Percentiles rank a stretch among this genome's conserved stretches.
These are phyloP conservation scores for Enteromius paludinosus DNA, from an alignment of 2,797 vertebrate genomes.

Conservation along the genomic window DNA sequence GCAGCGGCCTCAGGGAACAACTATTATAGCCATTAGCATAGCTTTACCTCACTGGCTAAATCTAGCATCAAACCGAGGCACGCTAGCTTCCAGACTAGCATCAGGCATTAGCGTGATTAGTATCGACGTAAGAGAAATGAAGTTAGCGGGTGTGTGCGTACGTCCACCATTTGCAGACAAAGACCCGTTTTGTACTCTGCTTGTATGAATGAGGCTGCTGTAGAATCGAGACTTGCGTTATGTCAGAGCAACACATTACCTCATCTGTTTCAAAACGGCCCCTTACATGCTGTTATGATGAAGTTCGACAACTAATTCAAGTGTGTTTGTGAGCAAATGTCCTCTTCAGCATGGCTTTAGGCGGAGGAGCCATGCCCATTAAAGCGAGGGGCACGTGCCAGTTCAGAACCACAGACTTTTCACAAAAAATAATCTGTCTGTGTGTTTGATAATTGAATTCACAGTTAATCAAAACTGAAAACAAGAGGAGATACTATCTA, in stretches of 20 bases:
- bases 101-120: slow-evolving; percentile 9
- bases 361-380: background rate
- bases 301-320: slow-evolving; percentile 36
- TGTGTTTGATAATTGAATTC: background rate
- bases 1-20: slow-evolving; percentile 21
- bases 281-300: slow-evolving; percentile 27
- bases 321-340: slow-evolving; percentile 21
- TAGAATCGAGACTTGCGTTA: slow-evolving; percentile 1
- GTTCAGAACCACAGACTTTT: background rate
- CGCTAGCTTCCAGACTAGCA: slow-evolving; percentile 28
- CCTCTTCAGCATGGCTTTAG: background rate
- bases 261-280: slow-evolving; percentile 29
- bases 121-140: slow-evolving; percentile 23
- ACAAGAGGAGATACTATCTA: background rate
- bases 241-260: slow-evolving; percentile 32
- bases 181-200: slow-evolving; percentile 24
- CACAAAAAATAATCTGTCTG: slow-evolving; percentile 6
- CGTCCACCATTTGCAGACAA: slow-evolving; percentile 21
- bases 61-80: slow-evolving; percentile 3
- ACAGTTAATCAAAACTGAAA: background rate
- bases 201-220: slow-evolving; percentile 44
- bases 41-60: slow-evolving; percentile 43
- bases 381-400: background rate
- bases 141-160: slow-evolving; percentile 24
- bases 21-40: slow-evolving; percentile 43